Evolutionary conservation across 2,888 invertebrate species (phyloP).

Genomic region (Meteorus colon): DNA sequence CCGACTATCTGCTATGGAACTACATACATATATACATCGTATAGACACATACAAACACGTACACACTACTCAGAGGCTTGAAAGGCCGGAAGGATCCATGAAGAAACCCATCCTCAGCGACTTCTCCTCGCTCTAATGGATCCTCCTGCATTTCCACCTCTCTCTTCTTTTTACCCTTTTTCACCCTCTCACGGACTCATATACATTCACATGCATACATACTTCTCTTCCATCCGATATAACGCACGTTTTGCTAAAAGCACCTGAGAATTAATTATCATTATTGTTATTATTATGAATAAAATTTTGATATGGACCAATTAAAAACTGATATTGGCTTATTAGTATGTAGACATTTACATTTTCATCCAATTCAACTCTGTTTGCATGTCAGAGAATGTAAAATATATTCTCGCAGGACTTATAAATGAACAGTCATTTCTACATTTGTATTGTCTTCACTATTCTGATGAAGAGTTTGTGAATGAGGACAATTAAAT

Average conservation of each 20-base stretch:
- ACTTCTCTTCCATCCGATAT: neutral
- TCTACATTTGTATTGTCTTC: too few relatives aligned
- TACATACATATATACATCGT: slow-evolving; percentile 20
- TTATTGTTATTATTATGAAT: neutral
- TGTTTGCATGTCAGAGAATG: too few relatives aligned
- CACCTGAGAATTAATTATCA: slow-evolving; percentile 25
- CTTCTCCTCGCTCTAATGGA: slow-evolving; percentile 40
- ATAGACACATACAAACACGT: slow-evolving; percentile 43
- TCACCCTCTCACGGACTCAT: neutral
- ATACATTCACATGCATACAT: neutral
- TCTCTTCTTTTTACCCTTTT: slow-evolving; percentile 33
- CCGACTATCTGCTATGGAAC: slow-evolving; percentile 48
- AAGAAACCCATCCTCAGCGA: slow-evolving; percentile 41
- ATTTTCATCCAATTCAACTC: slow-evolving; percentile 1
- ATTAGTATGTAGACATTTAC: slow-evolving; percentile 3
- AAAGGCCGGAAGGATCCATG: slow-evolving; percentile 53
- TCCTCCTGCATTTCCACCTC: slow-evolving; percentile 36
- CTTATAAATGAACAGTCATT: too few relatives aligned
- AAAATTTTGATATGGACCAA: neutral
- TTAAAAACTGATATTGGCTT: neutral
- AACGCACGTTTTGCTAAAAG: neutral
- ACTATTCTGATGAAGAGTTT: too few relatives aligned
- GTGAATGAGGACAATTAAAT: too few relatives aligned
- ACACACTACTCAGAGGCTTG: slow-evolving; percentile 44
- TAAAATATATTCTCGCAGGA: too few relatives aligned